A percentile compares a stretch with the other conserved stretches of the same genome.
phyloP scores from a whole-genome alignment of 53 echinoderm and acorn worm genomes.

The Arbacia lixula region DNA sequence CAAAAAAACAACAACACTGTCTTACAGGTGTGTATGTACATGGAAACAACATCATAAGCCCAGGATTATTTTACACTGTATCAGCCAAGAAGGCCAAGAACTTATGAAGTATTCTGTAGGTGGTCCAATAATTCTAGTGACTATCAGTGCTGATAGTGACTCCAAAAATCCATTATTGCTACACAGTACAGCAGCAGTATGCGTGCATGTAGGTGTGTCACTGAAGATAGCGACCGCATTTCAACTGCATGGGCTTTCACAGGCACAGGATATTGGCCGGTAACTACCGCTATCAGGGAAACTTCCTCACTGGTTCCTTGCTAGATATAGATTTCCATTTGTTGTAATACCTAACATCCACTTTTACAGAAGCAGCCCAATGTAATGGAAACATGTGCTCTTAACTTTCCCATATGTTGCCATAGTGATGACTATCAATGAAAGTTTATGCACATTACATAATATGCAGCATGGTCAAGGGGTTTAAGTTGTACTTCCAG shows the following conservation, averaged over 20 bases:
- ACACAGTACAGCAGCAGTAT: neutral
- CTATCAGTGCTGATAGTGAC: neutral
- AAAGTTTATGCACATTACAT: neutral
- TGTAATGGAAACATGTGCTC: too few relatives aligned
- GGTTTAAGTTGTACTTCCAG: too few relatives aligned
- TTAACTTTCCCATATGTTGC: too few relatives aligned
- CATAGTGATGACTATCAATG: too few relatives aligned
- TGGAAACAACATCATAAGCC: too few relatives aligned
- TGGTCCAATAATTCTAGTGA: neutral
- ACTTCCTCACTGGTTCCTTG: constrained; percentile 16
- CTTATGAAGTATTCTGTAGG: too few relatives aligned
- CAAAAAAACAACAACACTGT: too few relatives aligned
- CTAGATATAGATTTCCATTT: neutral
- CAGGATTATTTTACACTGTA: too few relatives aligned
- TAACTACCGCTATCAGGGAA: constrained; percentile 30
- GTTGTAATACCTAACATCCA: neutral
- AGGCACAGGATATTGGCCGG: constrained; percentile 39
- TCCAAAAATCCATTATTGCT: neutral
- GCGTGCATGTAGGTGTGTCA: constrained; percentile 11
- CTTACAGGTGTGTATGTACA: too few relatives aligned
- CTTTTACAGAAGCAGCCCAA: neutral
- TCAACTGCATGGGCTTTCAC: neutral
- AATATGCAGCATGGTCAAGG: neutral
- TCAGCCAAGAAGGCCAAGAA: too few relatives aligned
- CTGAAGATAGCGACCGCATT: too few relatives aligned